A percentile compares a stretch with the other conserved stretches of the same genome.
Conservation (phyloP, 1,140 invertebrate genomes). For the Zaprionus capensis region DNA sequence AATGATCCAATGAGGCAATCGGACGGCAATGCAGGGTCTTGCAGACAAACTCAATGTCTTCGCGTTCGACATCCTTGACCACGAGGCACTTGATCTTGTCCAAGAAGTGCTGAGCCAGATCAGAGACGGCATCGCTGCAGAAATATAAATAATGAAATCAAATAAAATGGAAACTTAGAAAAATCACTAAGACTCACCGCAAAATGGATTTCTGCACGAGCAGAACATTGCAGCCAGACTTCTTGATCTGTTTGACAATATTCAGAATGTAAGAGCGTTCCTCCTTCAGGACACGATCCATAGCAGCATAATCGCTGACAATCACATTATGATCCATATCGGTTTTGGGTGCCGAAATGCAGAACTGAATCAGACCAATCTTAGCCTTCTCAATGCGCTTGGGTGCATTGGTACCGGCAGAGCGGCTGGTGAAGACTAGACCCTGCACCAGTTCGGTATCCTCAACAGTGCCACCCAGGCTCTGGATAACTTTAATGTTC, state of each 20-base stretch:
- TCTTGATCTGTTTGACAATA: conserved; percentile 99
- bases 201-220: conserved; percentile 99
- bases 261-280: conserved; percentile 99
- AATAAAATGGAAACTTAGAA: not conserved
- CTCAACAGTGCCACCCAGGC: conserved; percentile 98
- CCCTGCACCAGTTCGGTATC: conserved; percentile 98
- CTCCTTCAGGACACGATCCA: conserved; percentile 99
- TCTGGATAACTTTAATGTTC: conserved; percentile 98
- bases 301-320: conserved; percentile 99
- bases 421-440: conserved; percentile 96
- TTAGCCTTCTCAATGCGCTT: conserved; percentile 98
- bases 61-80: conserved; percentile 98
- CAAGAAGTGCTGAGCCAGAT: conserved; percentile 98
- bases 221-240: conserved; percentile 98
- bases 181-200: conserved; percentile 84
- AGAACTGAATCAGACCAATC: conserved; percentile 99
- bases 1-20: conserved; percentile 99
- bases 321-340: conserved; percentile 99
- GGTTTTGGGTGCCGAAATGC: conserved; percentile 99
- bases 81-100: conserved; percentile 99
- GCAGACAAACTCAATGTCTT: conserved; percentile 98
- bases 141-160: conserved; percentile 5
- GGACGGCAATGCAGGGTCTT: conserved; percentile 97
- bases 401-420: conserved; percentile 95
- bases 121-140: conserved; percentile 94